These are phyloP conservation scores for Aphis craccivora DNA, from an alignment of 1,140 invertebrate species.

Conservation along the genomic window DNA sequence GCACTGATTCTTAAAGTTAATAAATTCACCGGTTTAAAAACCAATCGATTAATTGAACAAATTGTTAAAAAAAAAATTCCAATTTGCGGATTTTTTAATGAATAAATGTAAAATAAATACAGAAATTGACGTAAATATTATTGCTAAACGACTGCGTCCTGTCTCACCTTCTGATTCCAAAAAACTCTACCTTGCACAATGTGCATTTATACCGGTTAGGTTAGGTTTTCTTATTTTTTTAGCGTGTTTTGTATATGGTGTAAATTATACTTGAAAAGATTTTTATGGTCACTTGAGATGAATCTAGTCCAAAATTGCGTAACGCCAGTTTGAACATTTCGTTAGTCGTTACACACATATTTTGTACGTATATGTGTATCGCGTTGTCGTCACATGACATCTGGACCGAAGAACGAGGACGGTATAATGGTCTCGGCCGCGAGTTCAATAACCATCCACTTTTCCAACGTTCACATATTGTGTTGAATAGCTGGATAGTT, in stretches of 20 bases:
- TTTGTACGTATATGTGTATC: neutral
- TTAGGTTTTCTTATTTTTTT: no score
- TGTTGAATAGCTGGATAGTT: neutral
- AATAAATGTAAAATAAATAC: neutral
- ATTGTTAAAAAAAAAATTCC: no score
- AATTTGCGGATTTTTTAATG: no score
- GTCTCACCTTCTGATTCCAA: neutral
- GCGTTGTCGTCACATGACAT: neutral
- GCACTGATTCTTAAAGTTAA: neutral
- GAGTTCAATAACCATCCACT: conserved; percentile 35
- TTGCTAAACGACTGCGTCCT: neutral
- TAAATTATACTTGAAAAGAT: neutral
- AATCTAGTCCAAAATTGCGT: conserved; percentile 37
- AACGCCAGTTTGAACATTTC: neutral
- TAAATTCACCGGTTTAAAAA: no score
- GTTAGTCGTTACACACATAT: neutral
- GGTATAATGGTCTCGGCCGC: neutral
- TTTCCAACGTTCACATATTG: neutral
- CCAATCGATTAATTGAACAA: no score
- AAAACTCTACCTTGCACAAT: conserved; percentile 13
- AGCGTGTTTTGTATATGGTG: neutral
- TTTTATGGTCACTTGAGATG: conserved; percentile 30
- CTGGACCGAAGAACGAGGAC: conserved; percentile 29
- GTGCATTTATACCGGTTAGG: no score
- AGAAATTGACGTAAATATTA: neutral